Conservation (phyloP, 2,888 invertebrate species). For the Troides oblongomaculatus region DNA sequence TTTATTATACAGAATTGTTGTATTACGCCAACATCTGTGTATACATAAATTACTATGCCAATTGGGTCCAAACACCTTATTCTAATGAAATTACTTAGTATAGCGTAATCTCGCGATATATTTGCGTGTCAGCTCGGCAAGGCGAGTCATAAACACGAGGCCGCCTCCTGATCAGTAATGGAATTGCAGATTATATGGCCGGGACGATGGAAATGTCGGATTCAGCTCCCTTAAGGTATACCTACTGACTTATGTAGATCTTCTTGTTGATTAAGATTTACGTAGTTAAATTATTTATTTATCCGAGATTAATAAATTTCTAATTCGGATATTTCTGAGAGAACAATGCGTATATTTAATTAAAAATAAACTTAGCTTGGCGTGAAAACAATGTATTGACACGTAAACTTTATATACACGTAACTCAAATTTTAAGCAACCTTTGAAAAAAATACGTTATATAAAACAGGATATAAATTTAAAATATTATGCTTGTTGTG, state of each 20-base stretch:
- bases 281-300: not conserved
- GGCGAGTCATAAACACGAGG: conserved; percentile 40
- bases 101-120: conserved; percentile 30
- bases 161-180: conserved; percentile 47
- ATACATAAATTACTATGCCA: not conserved
- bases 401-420: too few species aligned
- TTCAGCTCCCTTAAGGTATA: conserved; percentile 24
- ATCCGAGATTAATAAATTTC: not conserved
- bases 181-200: conserved; percentile 50
- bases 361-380: too few species aligned
- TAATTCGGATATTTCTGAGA: not conserved
- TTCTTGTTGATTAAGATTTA: not conserved
- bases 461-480: too few species aligned
- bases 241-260: conserved; percentile 3
- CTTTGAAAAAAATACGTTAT: too few species aligned
- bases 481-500: too few species aligned
- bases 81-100: conserved; percentile 29
- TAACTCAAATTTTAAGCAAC: too few species aligned
- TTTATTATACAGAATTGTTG: not conserved
- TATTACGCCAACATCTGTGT: not conserved
- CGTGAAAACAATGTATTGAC: too few species aligned
- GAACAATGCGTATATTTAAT: too few species aligned
- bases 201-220: conserved; percentile 30
- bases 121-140: conserved; percentile 33
- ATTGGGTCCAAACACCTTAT: not conserved